A percentile compares a stretch with the other conserved stretches of the same genome.
phyloP scores from a whole-genome alignment of 2,113 vertebrate species.

The Solenodon paradoxus region DNA sequence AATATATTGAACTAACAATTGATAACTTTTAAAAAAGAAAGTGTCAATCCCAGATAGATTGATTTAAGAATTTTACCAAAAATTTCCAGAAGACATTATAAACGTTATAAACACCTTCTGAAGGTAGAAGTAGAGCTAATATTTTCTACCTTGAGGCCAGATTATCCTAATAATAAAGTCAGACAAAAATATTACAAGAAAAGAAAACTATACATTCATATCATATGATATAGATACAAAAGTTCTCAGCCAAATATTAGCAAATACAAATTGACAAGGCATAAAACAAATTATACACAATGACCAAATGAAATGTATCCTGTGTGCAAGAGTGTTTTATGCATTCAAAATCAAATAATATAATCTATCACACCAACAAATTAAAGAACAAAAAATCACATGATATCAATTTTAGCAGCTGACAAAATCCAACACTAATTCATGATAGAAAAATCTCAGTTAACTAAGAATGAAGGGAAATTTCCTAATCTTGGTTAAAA shows the following conservation, averaged over 20 bases:
- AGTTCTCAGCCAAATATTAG: background rate
- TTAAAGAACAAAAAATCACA: background rate
- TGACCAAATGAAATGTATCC: background rate
- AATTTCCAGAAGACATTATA: background rate
- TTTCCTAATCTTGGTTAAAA: too few species aligned
- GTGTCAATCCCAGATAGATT: background rate
- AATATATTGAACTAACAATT: background rate
- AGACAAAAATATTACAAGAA: background rate
- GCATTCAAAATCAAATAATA: background rate
- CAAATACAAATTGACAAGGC: background rate
- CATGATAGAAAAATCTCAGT: background rate
- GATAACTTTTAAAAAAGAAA: background rate
- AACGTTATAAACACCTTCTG: background rate
- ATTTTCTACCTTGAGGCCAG: background rate
- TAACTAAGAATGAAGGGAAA: too few species aligned
- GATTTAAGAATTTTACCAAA: background rate
- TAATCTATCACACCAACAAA: background rate
- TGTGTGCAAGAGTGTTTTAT: background rate
- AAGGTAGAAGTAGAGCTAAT: background rate
- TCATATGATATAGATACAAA: background rate
- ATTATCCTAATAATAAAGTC: background rate
- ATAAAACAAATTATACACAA: conserved; percentile 7
- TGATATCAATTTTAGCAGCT: background rate
- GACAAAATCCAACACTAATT: too few species aligned
- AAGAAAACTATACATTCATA: background rate